Base-by-base conservation (phyloP, 2,888 invertebrate species). In the Eilema depressum region DNA sequence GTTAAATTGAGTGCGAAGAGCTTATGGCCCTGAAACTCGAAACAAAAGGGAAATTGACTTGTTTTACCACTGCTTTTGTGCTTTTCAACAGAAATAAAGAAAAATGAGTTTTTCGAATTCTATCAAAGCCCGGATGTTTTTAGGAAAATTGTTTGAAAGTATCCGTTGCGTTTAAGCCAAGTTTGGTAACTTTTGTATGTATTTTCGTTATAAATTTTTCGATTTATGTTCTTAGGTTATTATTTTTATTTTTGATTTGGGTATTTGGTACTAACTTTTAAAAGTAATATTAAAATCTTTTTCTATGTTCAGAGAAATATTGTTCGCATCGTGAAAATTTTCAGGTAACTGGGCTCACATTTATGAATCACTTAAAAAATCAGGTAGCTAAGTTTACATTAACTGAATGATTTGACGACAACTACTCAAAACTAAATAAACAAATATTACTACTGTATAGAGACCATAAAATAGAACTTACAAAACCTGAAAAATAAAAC, bases 1-100 rank as follows among this genome's bases (percentile, higher is more conserved):
- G 93, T 93, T 94, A 93, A 94, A 94, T 94, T 94, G 93, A 92
- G 91, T 93, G 93, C 82, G 89, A 91, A 92, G 89, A 90, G 88
- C 90, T 93, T 92, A 93, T 91, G 90, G 91, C 83, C 88, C 90
- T 85, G 89, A 88, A 92, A 89, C 86, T 87, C 77, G 84, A 85
- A 90, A 89, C 86, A 88, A 86, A 86, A 86, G 87, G 87, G 85
- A 86, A 85, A 87, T 89, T 85, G 83, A 84, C 79, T 75, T 75
- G 73, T 80, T 79, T 84, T 82, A 68, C 86, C 76, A 84, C 81
- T 84, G 79, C 61, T 66, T 66, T 66, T 26, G 30, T 57, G 79
- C 77, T 79, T 77, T 65, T 78, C 65, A 75, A 75, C 73, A 64
- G 53, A 71, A 37, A 61, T 66, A 75, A 75, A 75, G 68, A 80